Evolutionary conservation across 2,888 invertebrate species (phyloP).

Genomic region (Pollenia griseotomentosa): DNA sequence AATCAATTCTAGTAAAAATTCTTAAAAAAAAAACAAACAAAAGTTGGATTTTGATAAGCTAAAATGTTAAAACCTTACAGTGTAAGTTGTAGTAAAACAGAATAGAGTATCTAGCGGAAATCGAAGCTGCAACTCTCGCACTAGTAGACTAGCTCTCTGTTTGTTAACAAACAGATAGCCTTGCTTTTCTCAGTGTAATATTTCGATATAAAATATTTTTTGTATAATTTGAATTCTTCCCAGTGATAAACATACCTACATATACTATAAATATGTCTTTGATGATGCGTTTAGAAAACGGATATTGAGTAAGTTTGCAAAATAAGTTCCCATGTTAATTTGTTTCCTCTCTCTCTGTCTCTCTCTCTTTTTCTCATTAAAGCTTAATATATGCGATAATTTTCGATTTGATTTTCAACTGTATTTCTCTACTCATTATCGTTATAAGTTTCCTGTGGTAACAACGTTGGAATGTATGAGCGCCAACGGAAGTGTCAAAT

Average conservation of each 20-base stretch:
- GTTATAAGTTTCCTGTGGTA: background rate
- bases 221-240: slow-evolving; percentile 19
- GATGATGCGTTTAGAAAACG: slow-evolving; percentile 55
- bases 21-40: no score
- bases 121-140: no score
- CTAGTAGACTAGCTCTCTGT: no score
- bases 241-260: no score
- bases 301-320: slow-evolving; percentile 69
- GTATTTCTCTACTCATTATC: slow-evolving; percentile 46
- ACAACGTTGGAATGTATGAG: slow-evolving; percentile 46
- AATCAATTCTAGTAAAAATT: no score
- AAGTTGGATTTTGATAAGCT: no score
- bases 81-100: no score
- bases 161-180: no score
- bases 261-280: slow-evolving; percentile 5
- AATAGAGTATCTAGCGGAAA: no score
- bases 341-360: background rate
- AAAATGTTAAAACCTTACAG: no score
- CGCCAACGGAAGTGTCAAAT: slow-evolving; percentile 81
- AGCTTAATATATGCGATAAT: slow-evolving; percentile 3
- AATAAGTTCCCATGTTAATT: slow-evolving; percentile 75
- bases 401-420: slow-evolving; percentile 27
- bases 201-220: background rate
- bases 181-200: slow-evolving; percentile 16
- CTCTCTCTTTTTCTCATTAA: slow-evolving; percentile 11